Base-by-base conservation (phyloP, 1,140 invertebrate species). In the Manduca sexta region DNA sequence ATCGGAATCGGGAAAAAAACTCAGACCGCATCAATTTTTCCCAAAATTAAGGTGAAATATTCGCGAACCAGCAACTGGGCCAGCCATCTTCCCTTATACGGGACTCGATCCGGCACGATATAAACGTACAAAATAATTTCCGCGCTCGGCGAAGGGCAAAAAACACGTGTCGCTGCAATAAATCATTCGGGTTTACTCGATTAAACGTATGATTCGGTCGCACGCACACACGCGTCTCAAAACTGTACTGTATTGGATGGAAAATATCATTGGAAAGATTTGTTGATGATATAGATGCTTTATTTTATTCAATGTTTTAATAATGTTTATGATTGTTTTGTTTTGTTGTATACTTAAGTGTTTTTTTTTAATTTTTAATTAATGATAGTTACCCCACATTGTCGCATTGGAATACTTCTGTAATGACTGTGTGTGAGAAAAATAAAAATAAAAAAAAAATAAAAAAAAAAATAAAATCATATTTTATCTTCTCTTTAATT, bases 101-200 rank as follows among this genome's bases (percentile, higher is more conserved):
- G 69, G 18, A n/a, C 31, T 46, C 49, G 64, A 58, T 62, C 60
- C 56, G 65, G 68, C 65, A 60, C 68, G 55, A 68, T 54, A 75
- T 75, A 78, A 79, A 76, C 76, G 79, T 68, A 62, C 75, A 60
- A 80, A 83, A 83, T 83, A 70, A 74, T 81, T 83, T 80, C 79
- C 75, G 77, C 67, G 63, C 74, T 63, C 55, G 59, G 42, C 54
- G 58, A 59, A 34, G 15, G 56, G 54, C 56, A 83, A 83, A 83
- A 83, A 83, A 61, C 59, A 79, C 72, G 79, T 83, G 79, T 83
- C 69, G 71, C 62, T 64, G 66, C 63, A 74, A 80, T 83, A 83
- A 83, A 83, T 83, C 79, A 83, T 83, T 77, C 69, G 63, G 64
- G 64, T 69, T 72, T 69, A 79, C 74, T 79, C 75, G 79, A 78